A percentile compares a stretch with the other conserved stretches of the same genome.
Evolutionary conservation across 2,797 vertebrate species (phyloP).

Genomic region (Leptatherina wallacei): DNA sequence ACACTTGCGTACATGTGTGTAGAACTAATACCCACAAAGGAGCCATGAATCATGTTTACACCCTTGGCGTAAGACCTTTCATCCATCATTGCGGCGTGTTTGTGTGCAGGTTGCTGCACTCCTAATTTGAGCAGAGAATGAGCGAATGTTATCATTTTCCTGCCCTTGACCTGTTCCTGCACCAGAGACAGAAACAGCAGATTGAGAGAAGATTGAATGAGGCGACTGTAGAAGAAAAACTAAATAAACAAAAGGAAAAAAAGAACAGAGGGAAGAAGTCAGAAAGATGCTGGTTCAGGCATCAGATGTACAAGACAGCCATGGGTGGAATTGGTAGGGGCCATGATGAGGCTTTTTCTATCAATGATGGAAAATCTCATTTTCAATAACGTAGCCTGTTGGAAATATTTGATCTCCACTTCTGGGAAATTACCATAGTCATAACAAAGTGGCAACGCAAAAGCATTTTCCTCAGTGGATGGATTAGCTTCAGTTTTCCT

Average conservation of each 20-base stretch:
- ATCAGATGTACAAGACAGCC: slow-evolving; percentile 38
- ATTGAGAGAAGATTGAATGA: slow-evolving; percentile 69
- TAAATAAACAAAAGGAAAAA: slow-evolving; percentile 48
- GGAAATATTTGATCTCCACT: slow-evolving; percentile 50
- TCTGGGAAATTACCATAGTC: slow-evolving; percentile 40
- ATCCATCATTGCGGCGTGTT: slow-evolving; percentile 66
- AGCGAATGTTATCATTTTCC: slow-evolving; percentile 78
- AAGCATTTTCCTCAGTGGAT: slow-evolving; percentile 47
- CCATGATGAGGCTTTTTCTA: slow-evolving; percentile 29
- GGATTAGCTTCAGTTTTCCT: slow-evolving; percentile 60
- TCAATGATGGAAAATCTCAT: slow-evolving; percentile 48
- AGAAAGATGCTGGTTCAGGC: slow-evolving; percentile 29
- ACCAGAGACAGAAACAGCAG: slow-evolving; percentile 53
- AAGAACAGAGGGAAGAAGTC: not conserved
- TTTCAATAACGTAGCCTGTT: slow-evolving; percentile 57
- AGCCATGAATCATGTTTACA: slow-evolving; percentile 73
- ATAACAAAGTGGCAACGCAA: slow-evolving; percentile 54
- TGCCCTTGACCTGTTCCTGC: slow-evolving; percentile 74
- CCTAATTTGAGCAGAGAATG: slow-evolving; percentile 75
- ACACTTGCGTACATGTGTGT: slow-evolving; percentile 23
- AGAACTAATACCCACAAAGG: slow-evolving; percentile 58
- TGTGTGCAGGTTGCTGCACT: slow-evolving; percentile 41
- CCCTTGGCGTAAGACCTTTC: slow-evolving; percentile 56
- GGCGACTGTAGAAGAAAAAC: slow-evolving; percentile 38
- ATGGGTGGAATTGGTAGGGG: not conserved